These are phyloP conservation scores for Sebastes umbrosus DNA, from an alignment of 2,797 vertebrate species.

Conservation along the genomic window DNA sequence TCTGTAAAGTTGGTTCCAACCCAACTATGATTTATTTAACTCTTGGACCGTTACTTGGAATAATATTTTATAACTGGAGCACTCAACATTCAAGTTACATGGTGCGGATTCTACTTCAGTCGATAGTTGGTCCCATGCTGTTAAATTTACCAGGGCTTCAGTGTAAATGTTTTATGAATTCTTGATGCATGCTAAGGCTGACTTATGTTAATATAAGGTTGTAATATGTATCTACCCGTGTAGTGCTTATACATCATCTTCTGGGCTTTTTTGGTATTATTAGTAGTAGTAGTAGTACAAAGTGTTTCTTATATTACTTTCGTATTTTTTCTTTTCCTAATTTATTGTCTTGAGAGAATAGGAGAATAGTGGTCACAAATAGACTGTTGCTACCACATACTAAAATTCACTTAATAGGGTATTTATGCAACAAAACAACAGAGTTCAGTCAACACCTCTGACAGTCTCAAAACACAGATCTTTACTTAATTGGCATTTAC, in stretches of 20 bases:
- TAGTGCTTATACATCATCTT: background rate
- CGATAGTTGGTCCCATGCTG: background rate
- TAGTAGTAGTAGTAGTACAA: background rate
- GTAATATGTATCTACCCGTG: background rate
- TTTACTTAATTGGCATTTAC: background rate
- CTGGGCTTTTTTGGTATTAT: background rate
- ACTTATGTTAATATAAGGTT: background rate
- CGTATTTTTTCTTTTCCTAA: no score
- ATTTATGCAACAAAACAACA: background rate
- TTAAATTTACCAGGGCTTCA: background rate
- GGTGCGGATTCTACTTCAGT: background rate
- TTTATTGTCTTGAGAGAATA: no score
- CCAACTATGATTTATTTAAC: background rate
- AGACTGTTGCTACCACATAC: background rate
- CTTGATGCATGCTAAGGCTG: background rate
- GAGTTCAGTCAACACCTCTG: background rate
- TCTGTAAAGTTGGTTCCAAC: background rate
- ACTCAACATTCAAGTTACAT: background rate
- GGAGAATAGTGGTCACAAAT: background rate
- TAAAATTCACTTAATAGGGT: background rate
- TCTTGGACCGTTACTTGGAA: background rate
- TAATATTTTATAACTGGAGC: background rate
- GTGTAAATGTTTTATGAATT: background rate
- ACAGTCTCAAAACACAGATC: background rate
- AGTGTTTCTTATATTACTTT: background rate